phyloP scores from a whole-genome alignment of 2,113 vertebrate species.

The Salminus brasiliensis region DNA sequence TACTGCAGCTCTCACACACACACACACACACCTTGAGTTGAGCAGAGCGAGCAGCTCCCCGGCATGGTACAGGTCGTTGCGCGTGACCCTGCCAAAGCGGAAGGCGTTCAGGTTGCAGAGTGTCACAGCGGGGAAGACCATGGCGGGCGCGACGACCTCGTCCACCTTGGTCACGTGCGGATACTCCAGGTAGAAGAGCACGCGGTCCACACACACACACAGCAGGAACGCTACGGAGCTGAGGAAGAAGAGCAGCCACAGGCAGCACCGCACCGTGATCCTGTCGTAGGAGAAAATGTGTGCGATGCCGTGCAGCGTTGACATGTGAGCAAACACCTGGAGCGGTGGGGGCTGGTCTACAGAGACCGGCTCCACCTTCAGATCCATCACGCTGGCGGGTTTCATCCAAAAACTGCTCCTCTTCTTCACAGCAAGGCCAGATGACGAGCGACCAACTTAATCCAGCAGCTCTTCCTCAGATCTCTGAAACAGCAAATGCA shows the following conservation, averaged over 20 bases:
- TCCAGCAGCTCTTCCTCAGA: not conserved
- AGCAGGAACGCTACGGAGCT: slow-evolving; percentile 87
- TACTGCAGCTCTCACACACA: not conserved
- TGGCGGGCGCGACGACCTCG: slow-evolving; percentile 86
- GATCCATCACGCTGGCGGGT: slow-evolving; percentile 80
- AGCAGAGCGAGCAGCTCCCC: slow-evolving; percentile 95
- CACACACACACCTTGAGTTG: slow-evolving; percentile 85
- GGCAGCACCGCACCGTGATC: slow-evolving; percentile 85
- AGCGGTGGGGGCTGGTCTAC: slow-evolving; percentile 86
- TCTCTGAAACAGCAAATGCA: not conserved
- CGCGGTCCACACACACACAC: slow-evolving; percentile 91
- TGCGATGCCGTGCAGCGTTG: slow-evolving; percentile 93
- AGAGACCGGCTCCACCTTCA: slow-evolving; percentile 89
- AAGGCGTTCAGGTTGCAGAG: slow-evolving; percentile 99
- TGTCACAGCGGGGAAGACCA: slow-evolving; percentile 94
- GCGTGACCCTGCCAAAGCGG: slow-evolving; percentile 92
- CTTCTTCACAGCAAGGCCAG: not conserved
- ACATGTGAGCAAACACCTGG: slow-evolving; percentile 93
- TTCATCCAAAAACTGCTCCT: not conserved
- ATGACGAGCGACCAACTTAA: not conserved
- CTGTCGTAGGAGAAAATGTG: slow-evolving; percentile 98
- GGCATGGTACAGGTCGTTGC: slow-evolving; percentile 96
- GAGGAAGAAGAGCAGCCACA: slow-evolving; percentile 92
- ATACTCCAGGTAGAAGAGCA: slow-evolving; percentile 96
- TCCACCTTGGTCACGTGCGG: slow-evolving; percentile 97